A percentile compares a stretch with the other conserved stretches of the same genome.
phyloP scores from a whole-genome alignment of 2,797 vertebrate genomes.

The Cynodonichthys magdalenae region DNA sequence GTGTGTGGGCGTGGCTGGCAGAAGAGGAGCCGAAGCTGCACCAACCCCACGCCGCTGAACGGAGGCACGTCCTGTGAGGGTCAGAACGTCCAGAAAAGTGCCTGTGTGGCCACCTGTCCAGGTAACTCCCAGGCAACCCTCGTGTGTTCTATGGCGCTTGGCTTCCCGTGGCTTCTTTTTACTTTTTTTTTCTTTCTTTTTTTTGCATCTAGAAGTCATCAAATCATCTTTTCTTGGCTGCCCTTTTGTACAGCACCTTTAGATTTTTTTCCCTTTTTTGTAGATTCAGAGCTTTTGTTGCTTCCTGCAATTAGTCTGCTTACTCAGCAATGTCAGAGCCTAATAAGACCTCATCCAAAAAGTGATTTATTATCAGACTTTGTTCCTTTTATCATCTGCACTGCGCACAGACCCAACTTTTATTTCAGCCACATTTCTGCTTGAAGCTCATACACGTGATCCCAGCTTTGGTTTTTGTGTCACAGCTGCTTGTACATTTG shows the following conservation, averaged over 20 bases:
- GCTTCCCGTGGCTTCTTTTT: constrained; percentile 73
- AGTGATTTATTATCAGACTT: constrained; percentile 55
- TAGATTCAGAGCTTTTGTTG: constrained; percentile 59
- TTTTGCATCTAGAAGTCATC: constrained; percentile 72
- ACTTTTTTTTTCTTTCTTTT: constrained; percentile 66
- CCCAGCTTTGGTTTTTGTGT: constrained; percentile 42
- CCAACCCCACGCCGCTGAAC: constrained; percentile 98
- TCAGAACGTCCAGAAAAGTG: constrained; percentile 98
- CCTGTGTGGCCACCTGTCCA: constrained; percentile 99
- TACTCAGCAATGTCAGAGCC: constrained; percentile 47
- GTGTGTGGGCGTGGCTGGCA: constrained; percentile 98
- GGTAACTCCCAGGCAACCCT: constrained; percentile 85
- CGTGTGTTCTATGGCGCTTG: constrained; percentile 72
- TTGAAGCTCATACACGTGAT: constrained; percentile 48
- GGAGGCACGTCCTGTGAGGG: constrained; percentile 98
- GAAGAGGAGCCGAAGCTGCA: constrained; percentile 99
- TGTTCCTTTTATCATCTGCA: constrained; percentile 53
- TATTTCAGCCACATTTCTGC: constrained; percentile 55
- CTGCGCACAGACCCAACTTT: constrained; percentile 34
- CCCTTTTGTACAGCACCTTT: constrained; percentile 50
- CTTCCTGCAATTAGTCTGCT: constrained; percentile 58
- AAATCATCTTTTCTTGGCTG: constrained; percentile 68
- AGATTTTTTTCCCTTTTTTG: constrained; percentile 24
- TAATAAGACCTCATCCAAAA: constrained; percentile 41
- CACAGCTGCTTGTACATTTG: constrained; percentile 56